Conservation (phyloP, 1,140 invertebrate genomes). For the Protaetia brevitarsis region DNA sequence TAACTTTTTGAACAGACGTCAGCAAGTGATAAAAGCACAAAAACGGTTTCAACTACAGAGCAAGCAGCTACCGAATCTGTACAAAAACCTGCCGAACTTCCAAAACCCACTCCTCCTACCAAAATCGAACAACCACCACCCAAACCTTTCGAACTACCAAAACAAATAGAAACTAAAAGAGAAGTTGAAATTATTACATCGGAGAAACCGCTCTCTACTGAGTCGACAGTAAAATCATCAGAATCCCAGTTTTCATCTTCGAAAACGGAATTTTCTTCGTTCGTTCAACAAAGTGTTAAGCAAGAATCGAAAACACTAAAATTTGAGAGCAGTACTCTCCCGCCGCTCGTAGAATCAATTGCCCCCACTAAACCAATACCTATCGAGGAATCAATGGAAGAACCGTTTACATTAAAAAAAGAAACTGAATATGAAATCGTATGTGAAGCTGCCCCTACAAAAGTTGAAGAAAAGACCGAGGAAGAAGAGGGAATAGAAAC, state of each 20-base stretch:
- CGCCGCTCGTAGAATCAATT: conserved; percentile 23
- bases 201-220: conserved; percentile 13
- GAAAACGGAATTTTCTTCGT: conserved; percentile 40
- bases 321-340: conserved; percentile 34
- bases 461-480: conserved; percentile 1
- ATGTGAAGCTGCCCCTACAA: conserved; percentile 34
- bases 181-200: conserved; percentile 20
- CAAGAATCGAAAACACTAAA: conserved; percentile 40
- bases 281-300: conserved; percentile 38
- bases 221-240: conserved; percentile 23
- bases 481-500: conserved; percentile 46
- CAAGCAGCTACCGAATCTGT: conserved; percentile 19
- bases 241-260: conserved; percentile 36
- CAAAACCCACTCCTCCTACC: conserved; percentile 19
- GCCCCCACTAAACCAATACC: conserved; percentile 13
- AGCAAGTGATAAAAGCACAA: conserved; percentile 41
- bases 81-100: conserved; percentile 34
- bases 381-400: not conserved
- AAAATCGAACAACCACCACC: not conserved
- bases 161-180: conserved; percentile 23
- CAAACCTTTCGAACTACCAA: conserved; percentile 28
- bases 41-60: conserved; percentile 23
- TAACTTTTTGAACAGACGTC: conserved; percentile 39
- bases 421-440: conserved; percentile 30
- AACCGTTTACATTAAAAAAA: not conserved